Conservation (phyloP, 2,113 vertebrate genomes). For the Thunnus maccoyii region DNA sequence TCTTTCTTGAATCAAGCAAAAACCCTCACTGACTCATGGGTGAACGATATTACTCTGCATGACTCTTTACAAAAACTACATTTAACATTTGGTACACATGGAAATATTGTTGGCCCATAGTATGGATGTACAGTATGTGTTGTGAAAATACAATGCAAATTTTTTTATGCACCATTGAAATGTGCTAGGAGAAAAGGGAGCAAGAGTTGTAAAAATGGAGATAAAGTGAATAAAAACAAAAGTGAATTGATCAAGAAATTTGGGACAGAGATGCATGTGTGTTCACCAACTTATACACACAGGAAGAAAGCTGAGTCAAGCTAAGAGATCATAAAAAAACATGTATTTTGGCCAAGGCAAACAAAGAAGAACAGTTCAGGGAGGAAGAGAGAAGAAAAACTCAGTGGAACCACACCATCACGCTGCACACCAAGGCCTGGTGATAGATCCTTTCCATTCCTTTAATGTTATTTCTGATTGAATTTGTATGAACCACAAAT, state of each 20-base stretch:
- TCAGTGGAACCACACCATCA: neutral
- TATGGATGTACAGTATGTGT: neutral
- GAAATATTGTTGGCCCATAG: neutral
- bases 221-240: constrained; percentile 9
- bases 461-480: neutral
- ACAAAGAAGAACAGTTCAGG: constrained; percentile 16
- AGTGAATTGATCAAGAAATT: constrained; percentile 4
- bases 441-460: neutral
- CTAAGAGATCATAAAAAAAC: constrained; percentile 45
- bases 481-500: neutral
- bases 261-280: neutral
- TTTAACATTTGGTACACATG: neutral
- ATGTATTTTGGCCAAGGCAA: constrained; percentile 40
- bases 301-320: constrained; percentile 55
- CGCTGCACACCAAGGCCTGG: neutral
- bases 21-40: neutral
- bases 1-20: neutral
- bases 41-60: neutral
- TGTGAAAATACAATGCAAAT: constrained; percentile 9
- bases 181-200: neutral
- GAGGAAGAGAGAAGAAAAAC: constrained; percentile 19
- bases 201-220: neutral
- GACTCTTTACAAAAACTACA: neutral
- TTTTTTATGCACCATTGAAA: neutral
- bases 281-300: neutral